A percentile compares a stretch with the other conserved stretches of the same genome.
These are phyloP conservation scores for Pipistrellus nathusii DNA, from an alignment of 2,797 vertebrate species.

Conservation along the genomic window DNA sequence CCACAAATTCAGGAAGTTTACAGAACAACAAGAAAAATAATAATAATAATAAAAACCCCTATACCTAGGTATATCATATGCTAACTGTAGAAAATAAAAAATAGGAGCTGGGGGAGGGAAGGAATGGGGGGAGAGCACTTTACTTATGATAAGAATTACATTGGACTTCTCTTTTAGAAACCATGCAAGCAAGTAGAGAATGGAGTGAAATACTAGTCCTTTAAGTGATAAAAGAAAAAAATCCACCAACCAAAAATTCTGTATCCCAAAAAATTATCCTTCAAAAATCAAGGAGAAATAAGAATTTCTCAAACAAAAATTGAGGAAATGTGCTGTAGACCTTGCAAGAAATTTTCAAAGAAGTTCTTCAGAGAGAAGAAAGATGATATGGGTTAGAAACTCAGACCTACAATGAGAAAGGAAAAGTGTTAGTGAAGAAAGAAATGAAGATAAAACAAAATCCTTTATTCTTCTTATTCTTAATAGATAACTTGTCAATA, in stretches of 20 bases:
- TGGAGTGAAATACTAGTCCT: background rate
- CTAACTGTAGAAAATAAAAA: constrained; percentile 17
- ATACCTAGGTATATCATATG: background rate
- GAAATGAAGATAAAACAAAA: constrained; percentile 46
- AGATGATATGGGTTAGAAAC: background rate
- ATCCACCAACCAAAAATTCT: background rate
- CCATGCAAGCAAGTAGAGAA: background rate
- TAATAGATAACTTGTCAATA: constrained; percentile 15
- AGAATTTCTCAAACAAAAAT: constrained; percentile 1
- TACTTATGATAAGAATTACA: constrained; percentile 9
- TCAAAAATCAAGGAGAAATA: constrained; percentile 7
- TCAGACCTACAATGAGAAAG: background rate
- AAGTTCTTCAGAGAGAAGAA: background rate
- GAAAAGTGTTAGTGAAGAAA: constrained; percentile 14
- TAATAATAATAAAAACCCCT: background rate
- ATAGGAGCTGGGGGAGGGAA: background rate
- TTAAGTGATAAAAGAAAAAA: constrained; percentile 24
- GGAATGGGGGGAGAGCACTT: fast-evolving
- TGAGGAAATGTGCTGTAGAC: background rate
- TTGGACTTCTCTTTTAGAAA: background rate
- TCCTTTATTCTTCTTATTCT: background rate
- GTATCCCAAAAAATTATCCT: background rate
- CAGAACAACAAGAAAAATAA: background rate
- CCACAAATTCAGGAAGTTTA: background rate
- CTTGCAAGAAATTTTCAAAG: background rate